These are phyloP conservation scores for Teleogryllus occipitalis DNA, from an alignment of 1,140 invertebrate genomes.

Conservation along the genomic window DNA sequence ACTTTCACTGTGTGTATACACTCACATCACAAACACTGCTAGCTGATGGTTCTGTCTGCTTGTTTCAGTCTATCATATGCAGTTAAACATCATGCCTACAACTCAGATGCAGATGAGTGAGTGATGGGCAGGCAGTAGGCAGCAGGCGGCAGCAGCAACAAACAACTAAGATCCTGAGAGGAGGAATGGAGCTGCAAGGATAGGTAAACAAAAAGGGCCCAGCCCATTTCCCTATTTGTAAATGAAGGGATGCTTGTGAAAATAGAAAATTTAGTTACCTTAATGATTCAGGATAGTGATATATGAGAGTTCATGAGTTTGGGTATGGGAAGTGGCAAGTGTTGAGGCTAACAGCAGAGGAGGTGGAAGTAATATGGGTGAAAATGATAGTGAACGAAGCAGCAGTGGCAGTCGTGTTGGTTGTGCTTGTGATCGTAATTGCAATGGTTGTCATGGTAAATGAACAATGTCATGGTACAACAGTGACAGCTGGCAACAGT, in stretches of 20 bases:
- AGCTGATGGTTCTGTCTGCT: conserved; percentile 3
- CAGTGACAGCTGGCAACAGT: not conserved
- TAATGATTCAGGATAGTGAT: not conserved
- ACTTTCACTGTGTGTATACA: not conserved
- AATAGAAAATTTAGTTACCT: not conserved
- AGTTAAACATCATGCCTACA: not conserved
- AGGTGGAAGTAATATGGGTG: not conserved
- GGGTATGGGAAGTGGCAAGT: not conserved
- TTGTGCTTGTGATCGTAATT: conserved; percentile 1
- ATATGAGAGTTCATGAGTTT: not conserved
- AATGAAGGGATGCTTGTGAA: not conserved
- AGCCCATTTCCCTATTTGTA: not conserved
- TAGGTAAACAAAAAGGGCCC: not conserved
- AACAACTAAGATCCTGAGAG: not conserved
- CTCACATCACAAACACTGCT: not conserved
- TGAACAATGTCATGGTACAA: not conserved
- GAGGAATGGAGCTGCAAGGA: conserved; percentile 3
- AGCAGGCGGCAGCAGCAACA: not conserved
- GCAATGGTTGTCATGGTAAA: not conserved
- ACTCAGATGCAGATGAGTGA: not conserved
- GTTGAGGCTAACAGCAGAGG: too few species aligned
- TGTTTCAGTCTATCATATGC: not conserved
- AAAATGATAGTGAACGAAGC: conserved; percentile 1
- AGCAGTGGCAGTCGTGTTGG: not conserved
- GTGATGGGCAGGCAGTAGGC: not conserved